Percentiles rank a stretch among this genome's conserved stretches.
Conservation (phyloP, 2,797 vertebrate species). For the Sylvilagus floridanus region DNA sequence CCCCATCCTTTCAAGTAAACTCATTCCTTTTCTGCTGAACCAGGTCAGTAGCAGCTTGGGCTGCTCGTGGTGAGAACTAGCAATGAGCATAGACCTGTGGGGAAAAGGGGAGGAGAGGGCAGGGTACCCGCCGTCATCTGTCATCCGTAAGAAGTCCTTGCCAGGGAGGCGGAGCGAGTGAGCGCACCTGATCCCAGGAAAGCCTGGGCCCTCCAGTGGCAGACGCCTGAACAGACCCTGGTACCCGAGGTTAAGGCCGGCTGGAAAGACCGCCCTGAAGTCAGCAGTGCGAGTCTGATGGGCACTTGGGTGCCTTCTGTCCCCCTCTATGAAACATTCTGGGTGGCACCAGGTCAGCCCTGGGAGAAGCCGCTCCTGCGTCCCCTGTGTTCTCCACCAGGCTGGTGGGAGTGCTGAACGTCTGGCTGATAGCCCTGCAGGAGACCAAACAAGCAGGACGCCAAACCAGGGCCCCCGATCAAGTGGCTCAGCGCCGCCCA, state of each 20-base stretch:
- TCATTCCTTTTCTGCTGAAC: constrained; percentile 57
- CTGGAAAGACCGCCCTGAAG: background rate
- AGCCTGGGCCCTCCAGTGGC: background rate
- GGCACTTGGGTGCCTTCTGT: background rate
- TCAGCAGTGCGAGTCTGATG: background rate
- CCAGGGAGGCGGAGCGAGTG: background rate
- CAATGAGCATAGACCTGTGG: background rate
- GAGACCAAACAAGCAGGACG: constrained; percentile 33
- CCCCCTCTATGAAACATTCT: background rate
- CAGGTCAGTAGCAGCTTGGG: constrained; percentile 37
- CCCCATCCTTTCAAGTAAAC: constrained; percentile 11
- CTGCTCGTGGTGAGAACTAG: background rate
- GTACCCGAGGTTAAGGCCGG: background rate
- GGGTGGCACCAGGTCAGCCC: background rate
- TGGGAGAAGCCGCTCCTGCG: background rate
- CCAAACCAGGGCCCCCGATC: background rate
- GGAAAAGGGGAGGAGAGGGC: background rate
- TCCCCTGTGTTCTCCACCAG: background rate
- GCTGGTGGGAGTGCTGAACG: background rate
- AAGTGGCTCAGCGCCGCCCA: too few species aligned
- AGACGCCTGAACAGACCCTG: background rate
- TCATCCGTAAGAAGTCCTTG: background rate
- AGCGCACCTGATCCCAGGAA: background rate
- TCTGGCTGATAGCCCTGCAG: background rate
- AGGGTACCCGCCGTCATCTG: background rate